Evolutionary conservation across 2,113 vertebrate species (phyloP).

Genomic region (Xerus inauris): DNA sequence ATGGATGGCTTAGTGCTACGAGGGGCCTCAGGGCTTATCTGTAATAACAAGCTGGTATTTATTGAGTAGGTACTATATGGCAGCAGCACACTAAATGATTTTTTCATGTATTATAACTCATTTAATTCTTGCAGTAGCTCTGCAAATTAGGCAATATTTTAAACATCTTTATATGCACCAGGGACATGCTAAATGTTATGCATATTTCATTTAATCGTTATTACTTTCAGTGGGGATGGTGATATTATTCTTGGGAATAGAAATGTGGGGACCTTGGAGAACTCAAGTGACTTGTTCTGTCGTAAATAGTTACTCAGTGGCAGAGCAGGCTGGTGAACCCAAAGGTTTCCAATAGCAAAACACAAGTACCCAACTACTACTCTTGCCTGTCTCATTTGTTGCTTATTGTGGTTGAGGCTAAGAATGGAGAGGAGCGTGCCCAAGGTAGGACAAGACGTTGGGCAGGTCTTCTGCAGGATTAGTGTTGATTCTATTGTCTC

Average conservation of each 20-base stretch:
- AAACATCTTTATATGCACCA: background rate
- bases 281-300: background rate
- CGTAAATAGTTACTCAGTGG: background rate
- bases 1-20: background rate
- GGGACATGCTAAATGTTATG: conserved; percentile 6
- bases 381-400: background rate
- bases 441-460: background rate
- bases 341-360: background rate
- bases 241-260: conserved; percentile 8
- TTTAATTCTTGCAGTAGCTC: background rate
- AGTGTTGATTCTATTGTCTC: background rate
- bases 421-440: background rate
- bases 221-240: background rate
- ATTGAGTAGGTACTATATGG: background rate
- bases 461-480: background rate
- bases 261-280: background rate
- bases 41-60: background rate
- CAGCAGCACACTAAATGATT: background rate
- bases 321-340: background rate
- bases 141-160: conserved; percentile 28
- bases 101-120: conserved; percentile 31
- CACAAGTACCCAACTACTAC: rapidly evolving
- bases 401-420: background rate
- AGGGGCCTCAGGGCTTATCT: background rate
- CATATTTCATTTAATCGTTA: background rate